A percentile compares a stretch with the other conserved stretches of the same genome.
Evolutionary conservation across 1,140 invertebrate genomes (phyloP).

Genomic region (Cyclina sinensis): DNA sequence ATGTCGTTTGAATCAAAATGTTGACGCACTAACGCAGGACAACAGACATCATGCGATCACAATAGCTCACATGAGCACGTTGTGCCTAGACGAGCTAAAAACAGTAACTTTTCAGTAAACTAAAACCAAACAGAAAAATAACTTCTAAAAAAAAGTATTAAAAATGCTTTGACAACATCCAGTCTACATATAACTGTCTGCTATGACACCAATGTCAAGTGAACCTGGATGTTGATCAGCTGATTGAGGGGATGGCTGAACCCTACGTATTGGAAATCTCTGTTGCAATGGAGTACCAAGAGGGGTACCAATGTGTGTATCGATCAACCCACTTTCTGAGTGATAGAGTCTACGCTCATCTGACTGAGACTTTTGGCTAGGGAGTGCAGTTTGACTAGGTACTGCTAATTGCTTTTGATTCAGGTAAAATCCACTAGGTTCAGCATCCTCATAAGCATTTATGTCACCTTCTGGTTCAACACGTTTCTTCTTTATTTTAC

Average conservation of each 20-base stretch:
- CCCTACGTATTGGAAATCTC: slow-evolving; percentile 39
- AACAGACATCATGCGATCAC: too few relatives aligned
- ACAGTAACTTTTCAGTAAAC: too few relatives aligned
- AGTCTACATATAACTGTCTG: slow-evolving; percentile 57
- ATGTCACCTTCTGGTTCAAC: slow-evolving; percentile 52
- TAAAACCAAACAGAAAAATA: too few relatives aligned
- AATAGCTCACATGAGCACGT: too few relatives aligned
- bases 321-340: slow-evolving; percentile 50
- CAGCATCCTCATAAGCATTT: slow-evolving; percentile 3
- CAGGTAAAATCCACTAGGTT: not conserved
- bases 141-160: too few relatives aligned
- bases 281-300: not conserved
- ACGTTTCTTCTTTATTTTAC: slow-evolving; percentile 40
- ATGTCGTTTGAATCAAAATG: too few relatives aligned
- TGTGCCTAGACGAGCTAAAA: too few relatives aligned
- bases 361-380: not conserved
- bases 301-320: slow-evolving; percentile 44
- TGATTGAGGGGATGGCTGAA: not conserved
- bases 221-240: slow-evolving; percentile 11
- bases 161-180: not conserved
- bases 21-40: too few relatives aligned
- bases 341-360: slow-evolving; percentile 35
- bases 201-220: slow-evolving; percentile 57
- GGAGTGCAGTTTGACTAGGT: not conserved
- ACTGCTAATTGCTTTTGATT: slow-evolving; percentile 40